A percentile compares a stretch with the other conserved stretches of the same genome.
Evolutionary conservation across 2,888 invertebrate species (phyloP).

Genomic region (Brachypalpus laphriformis): DNA sequence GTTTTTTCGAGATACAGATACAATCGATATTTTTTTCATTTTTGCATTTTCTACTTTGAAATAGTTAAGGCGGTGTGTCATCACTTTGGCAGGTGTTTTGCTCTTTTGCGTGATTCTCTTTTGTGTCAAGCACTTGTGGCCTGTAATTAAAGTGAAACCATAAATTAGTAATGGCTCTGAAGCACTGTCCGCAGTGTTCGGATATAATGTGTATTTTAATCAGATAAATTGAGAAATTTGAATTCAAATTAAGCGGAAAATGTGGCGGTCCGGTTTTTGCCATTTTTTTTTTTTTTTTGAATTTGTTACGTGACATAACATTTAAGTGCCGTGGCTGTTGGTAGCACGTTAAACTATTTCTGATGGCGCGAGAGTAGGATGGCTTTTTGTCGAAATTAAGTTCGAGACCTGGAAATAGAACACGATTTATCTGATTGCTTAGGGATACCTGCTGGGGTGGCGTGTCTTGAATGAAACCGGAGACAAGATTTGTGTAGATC

Average conservation of each 20-base stretch:
- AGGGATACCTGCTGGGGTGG: background rate
- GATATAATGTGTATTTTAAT: background rate
- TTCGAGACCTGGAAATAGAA: background rate
- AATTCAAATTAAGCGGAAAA: background rate
- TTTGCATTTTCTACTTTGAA: background rate
- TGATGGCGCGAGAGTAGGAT: background rate
- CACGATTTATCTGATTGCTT: background rate
- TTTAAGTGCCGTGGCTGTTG: background rate
- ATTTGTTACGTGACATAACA: background rate
- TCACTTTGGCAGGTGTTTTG: background rate
- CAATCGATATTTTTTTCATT: background rate
- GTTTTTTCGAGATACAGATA: background rate
- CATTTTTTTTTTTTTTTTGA: too few relatives aligned
- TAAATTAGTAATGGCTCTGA: background rate
- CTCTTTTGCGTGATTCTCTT: too few relatives aligned
- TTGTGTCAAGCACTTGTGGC: background rate
- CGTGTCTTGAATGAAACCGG: background rate
- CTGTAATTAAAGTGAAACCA: constrained; percentile 2
- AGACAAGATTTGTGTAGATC: background rate
- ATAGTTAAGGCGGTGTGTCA: background rate
- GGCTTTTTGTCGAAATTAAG: background rate
- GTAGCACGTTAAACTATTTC: background rate
- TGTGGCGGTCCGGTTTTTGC: background rate
- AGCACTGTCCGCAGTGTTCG: background rate
- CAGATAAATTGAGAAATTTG: constrained; percentile 6